Base-by-base conservation (phyloP, 1,140 invertebrate genomes). In the Lepidurus apus region DNA sequence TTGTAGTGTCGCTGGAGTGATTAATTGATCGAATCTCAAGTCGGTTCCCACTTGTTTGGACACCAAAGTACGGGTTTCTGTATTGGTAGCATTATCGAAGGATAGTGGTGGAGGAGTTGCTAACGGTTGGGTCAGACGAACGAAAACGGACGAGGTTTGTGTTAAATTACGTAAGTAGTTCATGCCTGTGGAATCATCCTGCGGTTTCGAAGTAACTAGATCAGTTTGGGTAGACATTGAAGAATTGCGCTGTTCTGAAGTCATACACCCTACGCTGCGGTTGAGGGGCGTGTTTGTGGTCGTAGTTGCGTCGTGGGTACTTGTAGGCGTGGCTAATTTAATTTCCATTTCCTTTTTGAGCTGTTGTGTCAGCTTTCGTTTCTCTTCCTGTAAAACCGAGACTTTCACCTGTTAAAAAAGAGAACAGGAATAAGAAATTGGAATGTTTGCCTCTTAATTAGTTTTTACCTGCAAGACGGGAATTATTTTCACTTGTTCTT, bases 401-500 rank as follows among this genome's bases (percentile, higher is more conserved):
- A 95, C 86, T 86, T 93, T 90, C 77, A 89, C 87, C 90, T 91
- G 81, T 34, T 34, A 34, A 21, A 84, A 82, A 73, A 24, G 42
- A 78, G 75, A 74, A 77, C 78, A 75, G 26, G 17, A 78, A n/a
- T 10, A 74, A 26, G 10, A 74, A 74, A n/a, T 74, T 24, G 24
- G n/a, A 9, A 44, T 74, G 44, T 74, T 42, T 26, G 0, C 6
- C 17, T 53, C 42, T 42, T 26, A 78, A 44, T 6, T 34, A 43
- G 26, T 78, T 80, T 80, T 85, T 83, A 93, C 92, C 88, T 95
- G 90, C 76, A 95, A 85, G 81, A 91, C 87, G n/a, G 93, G 93
- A 84, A 96, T 91, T 45, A 88, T 85, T 87, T 94, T 94, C 24
- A 94, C 91, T 87, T 94, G 91, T 84, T 93, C 92, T 85, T 95